Evolutionary conservation across 2,797 vertebrate species (phyloP).

Genomic region (Hybognathus amarus): DNA sequence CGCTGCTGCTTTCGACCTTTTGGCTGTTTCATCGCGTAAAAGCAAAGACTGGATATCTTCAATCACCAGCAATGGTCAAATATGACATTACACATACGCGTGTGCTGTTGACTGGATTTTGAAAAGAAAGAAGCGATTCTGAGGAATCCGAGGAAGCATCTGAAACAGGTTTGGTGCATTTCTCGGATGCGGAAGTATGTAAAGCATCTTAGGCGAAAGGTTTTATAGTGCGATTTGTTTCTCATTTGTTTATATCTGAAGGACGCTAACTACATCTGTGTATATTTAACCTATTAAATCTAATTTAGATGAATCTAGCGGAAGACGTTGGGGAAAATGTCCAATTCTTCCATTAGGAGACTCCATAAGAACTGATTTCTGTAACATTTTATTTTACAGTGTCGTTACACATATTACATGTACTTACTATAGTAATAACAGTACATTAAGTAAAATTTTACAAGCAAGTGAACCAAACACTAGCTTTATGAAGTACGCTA

Average conservation of each 20-base stretch:
- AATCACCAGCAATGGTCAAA: constrained; percentile 5
- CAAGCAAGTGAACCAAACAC: neutral
- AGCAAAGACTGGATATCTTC: neutral
- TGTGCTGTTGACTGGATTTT: constrained; percentile 21
- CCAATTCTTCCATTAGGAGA: no score
- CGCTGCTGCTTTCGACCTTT: constrained; percentile 9
- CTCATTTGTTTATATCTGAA: neutral
- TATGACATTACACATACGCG: constrained; percentile 21
- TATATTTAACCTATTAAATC: neutral
- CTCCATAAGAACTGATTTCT: neutral
- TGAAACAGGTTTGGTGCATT: constrained; percentile 65
- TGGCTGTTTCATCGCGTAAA: neutral
- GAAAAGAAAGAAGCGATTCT: constrained; percentile 42
- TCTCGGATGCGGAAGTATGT: constrained; percentile 50
- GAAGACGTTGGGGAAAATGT: neutral
- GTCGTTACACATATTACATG: neutral
- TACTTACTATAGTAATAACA: neutral
- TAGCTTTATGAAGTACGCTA: neutral
- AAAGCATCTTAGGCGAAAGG: neutral
- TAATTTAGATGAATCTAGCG: neutral
- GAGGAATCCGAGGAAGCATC: constrained; percentile 55
- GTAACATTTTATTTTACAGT: neutral
- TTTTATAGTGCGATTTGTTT: neutral
- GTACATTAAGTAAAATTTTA: neutral
- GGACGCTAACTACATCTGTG: neutral